Evolutionary conservation across 2,888 invertebrate genomes (phyloP).

Genomic region (Spodoptera littoralis): DNA sequence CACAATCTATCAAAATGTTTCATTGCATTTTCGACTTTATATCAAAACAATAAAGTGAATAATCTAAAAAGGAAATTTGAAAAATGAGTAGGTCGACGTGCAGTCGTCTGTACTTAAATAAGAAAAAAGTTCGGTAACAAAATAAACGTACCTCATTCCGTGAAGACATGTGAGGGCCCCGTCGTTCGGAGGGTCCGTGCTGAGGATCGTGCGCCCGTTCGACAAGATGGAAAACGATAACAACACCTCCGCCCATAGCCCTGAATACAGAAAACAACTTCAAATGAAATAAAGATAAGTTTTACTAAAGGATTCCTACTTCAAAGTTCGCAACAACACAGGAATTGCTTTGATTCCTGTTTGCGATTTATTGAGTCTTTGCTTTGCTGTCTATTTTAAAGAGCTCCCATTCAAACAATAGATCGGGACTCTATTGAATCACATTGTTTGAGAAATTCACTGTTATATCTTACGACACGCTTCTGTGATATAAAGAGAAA

Average conservation of each 20-base stretch:
- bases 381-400: conserved; percentile 28
- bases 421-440: conserved; percentile 23
- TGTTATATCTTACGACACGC: conserved; percentile 7
- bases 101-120: too few species aligned
- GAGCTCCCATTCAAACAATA: conserved; percentile 29
- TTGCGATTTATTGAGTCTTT: conserved; percentile 38
- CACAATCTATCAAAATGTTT: too few species aligned
- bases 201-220: conserved; percentile 93
- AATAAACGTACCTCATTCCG: conserved; percentile 89
- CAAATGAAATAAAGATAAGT: conserved; percentile 43
- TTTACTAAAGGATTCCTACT: conserved; percentile 34
- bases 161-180: conserved; percentile 93
- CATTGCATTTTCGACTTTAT: too few species aligned
- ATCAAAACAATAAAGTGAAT: too few species aligned
- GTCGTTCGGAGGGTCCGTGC: conserved; percentile 90
- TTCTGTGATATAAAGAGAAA: conserved; percentile 13
- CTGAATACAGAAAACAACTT: conserved; percentile 71
- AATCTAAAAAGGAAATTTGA: too few species aligned
- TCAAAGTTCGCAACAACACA: conserved; percentile 27
- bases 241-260: conserved; percentile 89
- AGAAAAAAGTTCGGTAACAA: conserved; percentile 40
- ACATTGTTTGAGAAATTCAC: conserved; percentile 27
- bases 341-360: conserved; percentile 32
- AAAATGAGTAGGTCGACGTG: too few species aligned
- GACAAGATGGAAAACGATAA: conserved; percentile 93